These are phyloP conservation scores for Odontesthes bonariensis DNA, from an alignment of 2,113 vertebrate species.

Conservation along the genomic window DNA sequence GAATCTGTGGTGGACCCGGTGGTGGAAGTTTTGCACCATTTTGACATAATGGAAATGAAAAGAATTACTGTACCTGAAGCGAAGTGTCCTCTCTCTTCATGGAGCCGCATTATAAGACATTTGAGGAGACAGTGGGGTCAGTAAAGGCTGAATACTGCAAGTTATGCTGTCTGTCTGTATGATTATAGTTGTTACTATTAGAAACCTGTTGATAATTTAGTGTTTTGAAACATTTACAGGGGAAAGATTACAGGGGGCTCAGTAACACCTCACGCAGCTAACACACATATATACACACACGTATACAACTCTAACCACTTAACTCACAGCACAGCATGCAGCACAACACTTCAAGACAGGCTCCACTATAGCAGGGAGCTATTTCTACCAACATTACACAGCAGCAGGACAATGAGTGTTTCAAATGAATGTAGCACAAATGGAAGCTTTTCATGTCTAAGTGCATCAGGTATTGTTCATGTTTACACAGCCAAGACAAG, in stretches of 20 bases:
- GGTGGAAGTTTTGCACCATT: neutral
- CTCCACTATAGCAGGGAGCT: slow-evolving; percentile 23
- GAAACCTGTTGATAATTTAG: neutral
- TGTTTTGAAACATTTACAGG: slow-evolving; percentile 9
- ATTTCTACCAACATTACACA: slow-evolving; percentile 43
- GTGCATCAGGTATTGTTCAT: slow-evolving; percentile 19
- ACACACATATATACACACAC: slow-evolving; percentile 6
- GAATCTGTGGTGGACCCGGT: neutral
- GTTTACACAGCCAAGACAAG: slow-evolving; percentile 8
- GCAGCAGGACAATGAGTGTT: slow-evolving; percentile 43
- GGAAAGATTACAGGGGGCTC: neutral
- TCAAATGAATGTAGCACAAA: slow-evolving; percentile 25
- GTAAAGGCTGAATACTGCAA: neutral
- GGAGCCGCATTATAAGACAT: slow-evolving; percentile 58
- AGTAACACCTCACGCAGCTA: slow-evolving; percentile 21
- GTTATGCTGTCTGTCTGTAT: neutral
- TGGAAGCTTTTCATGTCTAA: slow-evolving; percentile 25
- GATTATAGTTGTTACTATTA: neutral
- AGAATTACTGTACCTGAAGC: slow-evolving; percentile 71
- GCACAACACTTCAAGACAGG: neutral
- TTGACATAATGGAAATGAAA: neutral
- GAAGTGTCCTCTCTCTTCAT: slow-evolving; percentile 73
- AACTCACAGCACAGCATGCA: slow-evolving; percentile 39
- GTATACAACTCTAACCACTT: slow-evolving; percentile 12
- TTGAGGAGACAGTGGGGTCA: slow-evolving; percentile 52